Percentiles rank a stretch among this genome's conserved stretches.
Evolutionary conservation across 1,140 invertebrate genomes (phyloP).

Genomic region (Hermetia illucens): DNA sequence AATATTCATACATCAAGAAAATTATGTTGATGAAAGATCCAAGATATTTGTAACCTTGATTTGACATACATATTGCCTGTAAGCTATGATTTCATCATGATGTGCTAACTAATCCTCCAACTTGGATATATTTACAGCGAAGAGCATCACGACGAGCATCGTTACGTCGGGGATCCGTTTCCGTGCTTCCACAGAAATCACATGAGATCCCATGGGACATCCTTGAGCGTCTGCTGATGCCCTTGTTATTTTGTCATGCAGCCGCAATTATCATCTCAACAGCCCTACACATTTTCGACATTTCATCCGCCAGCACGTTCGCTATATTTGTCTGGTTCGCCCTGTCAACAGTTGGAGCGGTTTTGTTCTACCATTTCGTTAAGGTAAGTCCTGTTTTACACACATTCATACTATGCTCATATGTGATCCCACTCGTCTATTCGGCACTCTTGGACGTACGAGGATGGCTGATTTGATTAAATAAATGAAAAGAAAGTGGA

Average conservation of each 20-base stretch:
- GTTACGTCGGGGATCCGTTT: slow-evolving; percentile 24
- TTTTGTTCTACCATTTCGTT: slow-evolving; percentile 66
- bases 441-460: too few relatives aligned
- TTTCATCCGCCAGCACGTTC: slow-evolving; percentile 58
- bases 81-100: too few relatives aligned
- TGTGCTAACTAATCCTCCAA: too few relatives aligned
- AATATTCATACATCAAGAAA: too few relatives aligned
- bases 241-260: slow-evolving; percentile 61
- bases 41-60: too few relatives aligned
- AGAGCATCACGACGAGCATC: slow-evolving; percentile 26
- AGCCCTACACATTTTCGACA: slow-evolving; percentile 49
- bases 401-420: too few relatives aligned
- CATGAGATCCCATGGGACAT: slow-evolving; percentile 60
- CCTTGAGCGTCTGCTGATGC: slow-evolving; percentile 59
- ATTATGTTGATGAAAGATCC: too few relatives aligned
- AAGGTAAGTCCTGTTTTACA: slow-evolving; percentile 42
- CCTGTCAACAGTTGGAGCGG: slow-evolving; percentile 48
- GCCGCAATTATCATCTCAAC: slow-evolving; percentile 55
- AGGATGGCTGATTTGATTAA: too few relatives aligned
- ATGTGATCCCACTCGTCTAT: too few relatives aligned
- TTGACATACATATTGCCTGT: too few relatives aligned
- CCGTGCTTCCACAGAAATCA: slow-evolving; percentile 23
- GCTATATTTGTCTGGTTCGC: slow-evolving; percentile 60
- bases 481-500: too few relatives aligned
- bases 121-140: slow-evolving; percentile 19